Percentiles rank a stretch among this genome's conserved stretches.
phyloP scores from a whole-genome alignment of 2,888 invertebrate genomes.

The Marasmarcha lunaedactyla region DNA sequence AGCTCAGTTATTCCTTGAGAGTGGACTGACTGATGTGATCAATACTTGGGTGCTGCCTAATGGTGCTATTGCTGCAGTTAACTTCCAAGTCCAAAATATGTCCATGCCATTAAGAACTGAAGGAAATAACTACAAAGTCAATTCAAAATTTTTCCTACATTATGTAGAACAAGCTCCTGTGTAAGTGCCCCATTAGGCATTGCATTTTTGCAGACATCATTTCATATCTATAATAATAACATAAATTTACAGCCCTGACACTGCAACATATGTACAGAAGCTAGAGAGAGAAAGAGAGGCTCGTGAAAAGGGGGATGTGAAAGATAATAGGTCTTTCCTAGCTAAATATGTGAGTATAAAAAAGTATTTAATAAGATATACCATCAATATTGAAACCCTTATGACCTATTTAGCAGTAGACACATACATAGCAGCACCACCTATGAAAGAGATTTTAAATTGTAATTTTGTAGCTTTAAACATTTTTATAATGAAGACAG shows the following conservation, averaged over 20 bases:
- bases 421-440: too few relatives aligned
- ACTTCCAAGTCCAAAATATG: slow-evolving; percentile 56
- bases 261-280: slow-evolving; percentile 94
- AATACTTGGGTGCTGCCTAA: slow-evolving; percentile 84
- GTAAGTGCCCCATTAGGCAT: slow-evolving; percentile 31
- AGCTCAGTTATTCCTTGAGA: slow-evolving; percentile 81
- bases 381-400: background rate
- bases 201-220: background rate
- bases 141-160: slow-evolving; percentile 82
- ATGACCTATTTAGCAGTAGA: background rate
- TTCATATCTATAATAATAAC: background rate
- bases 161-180: slow-evolving; percentile 86
- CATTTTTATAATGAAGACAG: background rate
- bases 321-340: slow-evolving; percentile 95
- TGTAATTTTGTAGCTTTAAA: background rate
- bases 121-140: slow-evolving; percentile 57
- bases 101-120: slow-evolving; percentile 21
- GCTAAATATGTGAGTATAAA: slow-evolving; percentile 92
- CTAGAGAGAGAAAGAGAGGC: slow-evolving; percentile 91
- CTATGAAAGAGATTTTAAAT: too few relatives aligned
- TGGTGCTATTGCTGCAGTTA: slow-evolving; percentile 82
- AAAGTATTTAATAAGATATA: too few relatives aligned
- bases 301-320: slow-evolving; percentile 87
- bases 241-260: slow-evolving; percentile 81
- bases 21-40: slow-evolving; percentile 81